phyloP scores from a whole-genome alignment of 2,888 invertebrate genomes.

The Dusona sp. region DNA sequence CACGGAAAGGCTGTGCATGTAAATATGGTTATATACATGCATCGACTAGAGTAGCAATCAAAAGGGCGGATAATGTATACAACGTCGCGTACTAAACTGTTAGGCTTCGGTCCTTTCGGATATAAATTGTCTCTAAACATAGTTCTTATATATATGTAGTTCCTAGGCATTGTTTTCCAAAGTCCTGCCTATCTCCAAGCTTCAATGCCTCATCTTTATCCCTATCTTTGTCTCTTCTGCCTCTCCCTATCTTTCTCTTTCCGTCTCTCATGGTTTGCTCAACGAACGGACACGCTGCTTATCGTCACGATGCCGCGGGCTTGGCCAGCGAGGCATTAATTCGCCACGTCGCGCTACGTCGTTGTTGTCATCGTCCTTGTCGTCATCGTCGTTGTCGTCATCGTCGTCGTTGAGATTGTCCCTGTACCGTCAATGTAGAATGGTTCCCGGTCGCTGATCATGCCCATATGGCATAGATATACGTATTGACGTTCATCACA shows the following conservation, averaged over 20 bases:
- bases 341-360: slow-evolving; percentile 59
- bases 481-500: slow-evolving; percentile 44
- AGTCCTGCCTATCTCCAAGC: slow-evolving; percentile 43
- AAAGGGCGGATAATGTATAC: slow-evolving; percentile 9
- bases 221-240: slow-evolving; percentile 19
- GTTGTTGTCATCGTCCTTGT: slow-evolving; percentile 41
- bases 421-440: slow-evolving; percentile 12
- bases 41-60: not conserved
- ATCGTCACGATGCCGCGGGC: slow-evolving; percentile 62
- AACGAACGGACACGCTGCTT: slow-evolving; percentile 62
- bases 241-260: slow-evolving; percentile 49
- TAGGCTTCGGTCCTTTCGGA: not conserved
- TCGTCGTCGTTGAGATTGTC: not conserved
- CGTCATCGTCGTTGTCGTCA: not conserved
- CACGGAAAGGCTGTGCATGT: slow-evolving; percentile 6
- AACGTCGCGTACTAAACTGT: not conserved
- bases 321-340: slow-evolving; percentile 64
- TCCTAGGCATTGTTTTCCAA: slow-evolving; percentile 64
- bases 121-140: not conserved
- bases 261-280: slow-evolving; percentile 41
- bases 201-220: slow-evolving; percentile 44
- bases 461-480: slow-evolving; percentile 18
- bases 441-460: slow-evolving; percentile 45
- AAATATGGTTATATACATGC: not conserved
- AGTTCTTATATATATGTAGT: slow-evolving; percentile 7